Percentiles rank a stretch among this genome's conserved stretches.
These are phyloP conservation scores for Drosophila antonietae DNA, from an alignment of 2,888 invertebrate genomes.

Conservation along the genomic window DNA sequence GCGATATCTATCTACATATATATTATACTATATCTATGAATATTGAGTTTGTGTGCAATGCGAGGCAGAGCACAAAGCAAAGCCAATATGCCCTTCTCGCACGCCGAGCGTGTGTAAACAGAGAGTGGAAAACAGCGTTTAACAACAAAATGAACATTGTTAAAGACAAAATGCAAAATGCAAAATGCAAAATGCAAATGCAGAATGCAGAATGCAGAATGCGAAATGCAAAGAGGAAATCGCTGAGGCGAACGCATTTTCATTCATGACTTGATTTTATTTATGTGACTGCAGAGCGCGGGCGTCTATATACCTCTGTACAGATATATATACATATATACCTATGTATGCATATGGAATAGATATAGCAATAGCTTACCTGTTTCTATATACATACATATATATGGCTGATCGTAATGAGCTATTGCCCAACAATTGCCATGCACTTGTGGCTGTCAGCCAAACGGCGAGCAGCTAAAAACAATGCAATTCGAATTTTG, in stretches of 20 bases:
- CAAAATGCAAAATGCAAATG: not conserved
- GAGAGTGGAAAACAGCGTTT: not conserved
- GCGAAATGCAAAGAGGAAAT: conserved; percentile 66
- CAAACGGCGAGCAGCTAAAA: conserved; percentile 51
- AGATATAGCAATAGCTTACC: conserved; percentile 13
- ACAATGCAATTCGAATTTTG: conserved; percentile 69
- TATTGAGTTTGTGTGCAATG: too few relatives aligned
- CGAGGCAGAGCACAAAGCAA: not conserved
- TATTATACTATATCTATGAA: too few relatives aligned
- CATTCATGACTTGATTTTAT: conserved; percentile 76
- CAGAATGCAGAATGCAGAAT: conserved; percentile 14
- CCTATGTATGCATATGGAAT: conserved; percentile 1
- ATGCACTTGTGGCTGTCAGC: conserved; percentile 78
- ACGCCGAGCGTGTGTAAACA: not conserved
- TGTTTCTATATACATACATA: not conserved
- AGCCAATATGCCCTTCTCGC: not conserved
- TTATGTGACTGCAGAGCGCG: conserved; percentile 52
- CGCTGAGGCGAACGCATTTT: conserved; percentile 75
- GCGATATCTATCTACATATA: too few relatives aligned
- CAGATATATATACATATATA: not conserved
- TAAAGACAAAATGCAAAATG: conserved; percentile 24
- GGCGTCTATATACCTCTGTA: not conserved
- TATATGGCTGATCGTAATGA: conserved; percentile 29
- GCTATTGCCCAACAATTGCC: conserved; percentile 59
- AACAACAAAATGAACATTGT: conserved; percentile 8